Percentiles rank a stretch among this genome's conserved stretches.
phyloP scores from a whole-genome alignment of 2,888 invertebrate genomes.

The Drosophila neotestacea region DNA sequence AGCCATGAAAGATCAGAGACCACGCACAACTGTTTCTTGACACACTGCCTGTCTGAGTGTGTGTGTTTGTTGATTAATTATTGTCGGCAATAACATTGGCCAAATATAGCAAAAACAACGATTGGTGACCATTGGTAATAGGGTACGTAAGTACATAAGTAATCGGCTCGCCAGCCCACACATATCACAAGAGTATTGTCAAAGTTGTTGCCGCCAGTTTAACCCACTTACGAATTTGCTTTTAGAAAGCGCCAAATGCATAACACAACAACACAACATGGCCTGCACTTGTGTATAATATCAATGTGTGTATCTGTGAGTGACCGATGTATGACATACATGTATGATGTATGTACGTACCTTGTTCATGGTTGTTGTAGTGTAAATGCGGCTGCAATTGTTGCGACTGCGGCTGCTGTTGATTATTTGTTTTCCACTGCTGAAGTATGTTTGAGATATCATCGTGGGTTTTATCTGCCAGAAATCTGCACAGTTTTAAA shows the following conservation, averaged over 20 bases:
- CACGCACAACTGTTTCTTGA: slow-evolving; percentile 51
- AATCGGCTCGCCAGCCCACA: slow-evolving; percentile 47
- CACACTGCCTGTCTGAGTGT: not conserved
- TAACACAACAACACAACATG: slow-evolving; percentile 9
- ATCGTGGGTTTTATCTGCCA: slow-evolving; percentile 84
- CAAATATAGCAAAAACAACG: slow-evolving; percentile 52
- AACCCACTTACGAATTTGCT: slow-evolving; percentile 58
- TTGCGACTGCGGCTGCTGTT: slow-evolving; percentile 45
- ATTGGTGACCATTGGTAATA: slow-evolving; percentile 31
- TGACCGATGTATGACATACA: slow-evolving; percentile 13
- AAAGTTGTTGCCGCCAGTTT: slow-evolving; percentile 51
- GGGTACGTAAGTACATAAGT: slow-evolving; percentile 31
- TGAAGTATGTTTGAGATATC: slow-evolving; percentile 85
- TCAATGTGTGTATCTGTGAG: slow-evolving; percentile 17
- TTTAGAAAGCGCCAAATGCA: slow-evolving; percentile 63
- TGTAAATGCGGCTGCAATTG: slow-evolving; percentile 43
- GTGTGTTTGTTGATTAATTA: slow-evolving; percentile 47
- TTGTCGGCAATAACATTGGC: slow-evolving; percentile 43
- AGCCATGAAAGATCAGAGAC: slow-evolving; percentile 31
- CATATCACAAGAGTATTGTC: slow-evolving; percentile 34
- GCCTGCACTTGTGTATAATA: slow-evolving; percentile 13
- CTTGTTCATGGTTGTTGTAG: slow-evolving; percentile 78
- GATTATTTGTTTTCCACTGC: slow-evolving; percentile 85
- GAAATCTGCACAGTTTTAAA: slow-evolving; percentile 72
- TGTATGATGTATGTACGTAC: slow-evolving; percentile 59